Evolutionary conservation across 35 echinoderm and acorn worm species (phyloP), one percentile per base, ranked within the genome.

Genomic region (Lytechinus pictus): DNA sequence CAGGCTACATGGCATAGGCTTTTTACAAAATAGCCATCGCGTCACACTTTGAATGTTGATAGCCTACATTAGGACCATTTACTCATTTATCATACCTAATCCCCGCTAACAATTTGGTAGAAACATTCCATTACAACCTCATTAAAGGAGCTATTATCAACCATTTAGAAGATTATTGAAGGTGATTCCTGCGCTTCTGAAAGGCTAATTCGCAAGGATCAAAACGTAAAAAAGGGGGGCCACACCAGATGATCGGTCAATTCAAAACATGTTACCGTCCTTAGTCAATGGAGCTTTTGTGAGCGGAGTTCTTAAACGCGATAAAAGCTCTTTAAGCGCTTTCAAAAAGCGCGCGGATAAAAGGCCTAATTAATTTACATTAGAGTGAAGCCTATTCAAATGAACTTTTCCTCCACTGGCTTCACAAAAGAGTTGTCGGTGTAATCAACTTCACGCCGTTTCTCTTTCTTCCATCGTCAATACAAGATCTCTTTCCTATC

Each of bases 321-420:
- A 79, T 16, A 79, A 79, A 79, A 79, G 66, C 66, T 79, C 66
- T 79, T 79, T 79, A 54, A 54, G 24, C 29, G 52, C 88, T 93
- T 54, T 57, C 53, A 93, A 54, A 53, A n/a, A 53, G 52, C n/a
- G 55, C 92, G 27, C 55, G 92, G 92, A 93, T 93, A 93, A 93
- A 54, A 55, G 92, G 92, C 57, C 92, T 93, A 93, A 93, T 93
- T 93, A 93, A 93, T 93, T 93, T 93, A 55, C 55, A 93, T 93
- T 93, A 28, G 53, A 54, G 54, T 55, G 27, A 57, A 24, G 12
- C 88, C 52, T 52, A 90, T 44, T 90, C 28, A 90, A 54, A 90
- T 44, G 88, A 44, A 54, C 52, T 52, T 54, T 90, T 54, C 52
- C 52, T 90, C 52, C 88, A 90, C 28, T 90, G 88, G 27, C 52